These are phyloP conservation scores for Sycobia sp. DNA, from an alignment of 1,140 invertebrate genomes.

Conservation along the genomic window DNA sequence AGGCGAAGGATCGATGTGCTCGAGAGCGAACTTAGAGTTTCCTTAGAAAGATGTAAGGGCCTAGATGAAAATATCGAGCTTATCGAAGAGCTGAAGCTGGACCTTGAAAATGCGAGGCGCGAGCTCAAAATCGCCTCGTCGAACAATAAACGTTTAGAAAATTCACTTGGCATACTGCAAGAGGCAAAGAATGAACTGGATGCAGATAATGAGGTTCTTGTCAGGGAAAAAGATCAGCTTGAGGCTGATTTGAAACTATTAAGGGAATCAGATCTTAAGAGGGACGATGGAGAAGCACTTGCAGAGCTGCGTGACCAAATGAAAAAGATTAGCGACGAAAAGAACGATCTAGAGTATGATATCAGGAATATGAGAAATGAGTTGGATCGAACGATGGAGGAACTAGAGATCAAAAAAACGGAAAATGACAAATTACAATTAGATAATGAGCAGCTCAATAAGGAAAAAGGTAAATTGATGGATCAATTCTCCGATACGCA, in stretches of 20 bases:
- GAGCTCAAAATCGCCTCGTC: constrained; percentile 40
- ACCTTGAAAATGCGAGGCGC: constrained; percentile 42
- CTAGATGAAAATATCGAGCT: constrained; percentile 47
- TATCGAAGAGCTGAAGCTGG: constrained; percentile 46
- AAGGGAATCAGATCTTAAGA: constrained; percentile 33
- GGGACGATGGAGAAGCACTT: constrained; percentile 40
- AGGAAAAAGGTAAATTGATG: constrained; percentile 45
- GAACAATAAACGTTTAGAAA: constrained; percentile 43
- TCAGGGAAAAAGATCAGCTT: constrained; percentile 44
- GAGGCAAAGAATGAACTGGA: constrained; percentile 44
- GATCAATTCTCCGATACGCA: constrained; percentile 47
- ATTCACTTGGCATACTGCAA: constrained; percentile 35
- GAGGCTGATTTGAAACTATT: constrained; percentile 42
- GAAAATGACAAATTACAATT: constrained; percentile 35
- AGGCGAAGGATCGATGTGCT: constrained; percentile 43
- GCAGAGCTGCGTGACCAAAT: constrained; percentile 44
- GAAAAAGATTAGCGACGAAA: constrained; percentile 39
- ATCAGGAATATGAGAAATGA: constrained; percentile 50
- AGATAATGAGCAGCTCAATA: constrained; percentile 46
- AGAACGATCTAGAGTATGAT: constrained; percentile 50
- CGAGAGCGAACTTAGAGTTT: constrained; percentile 39
- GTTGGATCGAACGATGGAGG: constrained; percentile 42
- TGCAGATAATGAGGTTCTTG: constrained; percentile 48
- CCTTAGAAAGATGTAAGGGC: constrained; percentile 43
- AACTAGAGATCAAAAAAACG: constrained; percentile 32